Conservation (phyloP, 2,888 invertebrate genomes). For the Agrilus cyanescens region DNA sequence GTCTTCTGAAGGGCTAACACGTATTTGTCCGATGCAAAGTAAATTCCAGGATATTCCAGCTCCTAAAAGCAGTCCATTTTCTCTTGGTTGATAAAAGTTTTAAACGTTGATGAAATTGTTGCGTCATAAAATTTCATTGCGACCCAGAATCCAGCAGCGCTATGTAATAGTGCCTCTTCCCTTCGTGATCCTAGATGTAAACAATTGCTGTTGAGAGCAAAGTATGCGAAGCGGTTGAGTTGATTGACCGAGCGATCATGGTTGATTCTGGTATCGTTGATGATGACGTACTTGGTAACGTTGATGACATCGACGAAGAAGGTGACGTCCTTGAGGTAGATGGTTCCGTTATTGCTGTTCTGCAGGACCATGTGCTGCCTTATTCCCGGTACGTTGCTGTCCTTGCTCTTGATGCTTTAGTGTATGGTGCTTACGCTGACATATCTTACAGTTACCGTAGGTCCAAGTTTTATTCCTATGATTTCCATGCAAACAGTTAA, state of each 20-base stretch:
- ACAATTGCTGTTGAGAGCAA: slow-evolving; percentile 4
- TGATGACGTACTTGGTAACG: too few species aligned
- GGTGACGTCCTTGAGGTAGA: too few species aligned
- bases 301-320: too few species aligned
- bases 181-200: background rate
- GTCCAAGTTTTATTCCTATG: background rate
- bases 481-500: slow-evolving; percentile 2
- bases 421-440: slow-evolving; percentile 2
- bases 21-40: background rate
- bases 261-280: too few species aligned
- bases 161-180: background rate
- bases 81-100: slow-evolving; percentile 1
- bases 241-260: too few species aligned
- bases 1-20: slow-evolving; percentile 1
- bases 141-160: slow-evolving; percentile 6
- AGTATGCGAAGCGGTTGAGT: too few species aligned
- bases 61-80: background rate
- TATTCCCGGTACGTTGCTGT: background rate
- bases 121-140: slow-evolving; percentile 1
- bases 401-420: slow-evolving; percentile 2
- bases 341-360: background rate
- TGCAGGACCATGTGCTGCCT: background rate
- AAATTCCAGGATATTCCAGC: background rate
- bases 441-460: background rate
- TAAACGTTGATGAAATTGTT: background rate